Base-by-base conservation (phyloP, 1,140 invertebrate genomes). In the Pogonus chalceus region DNA sequence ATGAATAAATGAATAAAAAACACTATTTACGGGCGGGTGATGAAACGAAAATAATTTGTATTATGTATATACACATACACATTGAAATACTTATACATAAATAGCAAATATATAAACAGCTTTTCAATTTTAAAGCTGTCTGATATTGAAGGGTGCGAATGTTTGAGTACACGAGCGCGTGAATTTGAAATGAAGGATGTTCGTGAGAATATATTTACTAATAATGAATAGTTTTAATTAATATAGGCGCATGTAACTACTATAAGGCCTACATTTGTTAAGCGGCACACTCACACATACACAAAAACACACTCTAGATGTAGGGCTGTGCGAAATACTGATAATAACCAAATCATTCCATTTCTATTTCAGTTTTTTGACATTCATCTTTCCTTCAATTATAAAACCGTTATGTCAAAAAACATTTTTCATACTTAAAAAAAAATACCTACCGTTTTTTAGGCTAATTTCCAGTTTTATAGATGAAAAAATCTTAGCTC, bases 401-500 rank as follows among this genome's bases (percentile, higher is more conserved):
- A 31, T 31, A 14, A 7, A 14, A 4, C 26, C 4, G 26, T 31
- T 31, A 31, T 31, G 26, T 31, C 14, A 4, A 31, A 4, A 31
- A 4, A 7, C n/a, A n/a, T n/a, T 7, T 7, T 31, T 31, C 26
- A 31, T 31, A 4, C 4, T 31, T 14, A 31, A 31, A 31, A 31
- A 31, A 31, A 31, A 31, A 43, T 12, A 9, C 37, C 9, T 43
- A 43, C 18, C 37, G 18, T 18, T 12, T 12, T 4, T 43, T 43
- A 12, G 18, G 18, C 3, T 9, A 43, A 3, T 9, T 9, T 18
- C 3, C 37, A 14, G 37, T 43, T 43, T 43, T 4, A 43, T 43
- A 43, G 37, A 43, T 18, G 9, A 31, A 31, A 31, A 31, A 43
- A 9, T 43, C 37, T 43, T 43, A 56, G 58, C 56, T 62, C 58